Percentiles rank a stretch among this genome's conserved stretches.
phyloP scores from a whole-genome alignment of 2,888 invertebrate genomes.

The Orchesellides sinensis region DNA sequence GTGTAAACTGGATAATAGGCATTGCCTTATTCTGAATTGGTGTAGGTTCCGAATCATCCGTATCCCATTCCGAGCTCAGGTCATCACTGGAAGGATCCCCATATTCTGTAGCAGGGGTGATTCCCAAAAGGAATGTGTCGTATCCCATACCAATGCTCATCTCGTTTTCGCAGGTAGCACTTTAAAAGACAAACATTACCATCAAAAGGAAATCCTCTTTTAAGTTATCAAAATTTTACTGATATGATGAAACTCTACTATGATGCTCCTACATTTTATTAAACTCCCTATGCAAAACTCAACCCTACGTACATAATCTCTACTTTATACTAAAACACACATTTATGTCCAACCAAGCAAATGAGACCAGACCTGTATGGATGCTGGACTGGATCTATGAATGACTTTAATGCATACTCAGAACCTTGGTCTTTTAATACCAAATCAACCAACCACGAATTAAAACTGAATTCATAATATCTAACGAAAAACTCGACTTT shows the following conservation, averaged over 20 bases:
- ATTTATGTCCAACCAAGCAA: no score
- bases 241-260: no score
- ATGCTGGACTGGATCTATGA: no score
- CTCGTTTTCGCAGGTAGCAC: conserved; percentile 61
- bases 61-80: conserved; percentile 94
- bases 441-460: no score
- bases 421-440: no score
- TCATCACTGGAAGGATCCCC: conserved; percentile 92
- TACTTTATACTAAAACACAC: no score
- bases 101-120: conserved; percentile 80
- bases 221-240: not conserved
- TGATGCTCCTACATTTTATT: no score
- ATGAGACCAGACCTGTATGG: no score
- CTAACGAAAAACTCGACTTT: not conserved
- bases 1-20: not conserved
- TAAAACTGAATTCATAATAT: not conserved
- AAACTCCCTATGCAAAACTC: no score
- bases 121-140: conserved; percentile 70
- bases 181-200: conserved; percentile 56
- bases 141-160: conserved; percentile 72
- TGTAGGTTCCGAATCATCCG: conserved; percentile 79
- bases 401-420: no score
- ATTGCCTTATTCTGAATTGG: conserved; percentile 70
- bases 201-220: conserved; percentile 10
- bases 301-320: no score